phyloP scores from a whole-genome alignment of 2,113 vertebrate genomes.

The Lophura nycthemera region DNA sequence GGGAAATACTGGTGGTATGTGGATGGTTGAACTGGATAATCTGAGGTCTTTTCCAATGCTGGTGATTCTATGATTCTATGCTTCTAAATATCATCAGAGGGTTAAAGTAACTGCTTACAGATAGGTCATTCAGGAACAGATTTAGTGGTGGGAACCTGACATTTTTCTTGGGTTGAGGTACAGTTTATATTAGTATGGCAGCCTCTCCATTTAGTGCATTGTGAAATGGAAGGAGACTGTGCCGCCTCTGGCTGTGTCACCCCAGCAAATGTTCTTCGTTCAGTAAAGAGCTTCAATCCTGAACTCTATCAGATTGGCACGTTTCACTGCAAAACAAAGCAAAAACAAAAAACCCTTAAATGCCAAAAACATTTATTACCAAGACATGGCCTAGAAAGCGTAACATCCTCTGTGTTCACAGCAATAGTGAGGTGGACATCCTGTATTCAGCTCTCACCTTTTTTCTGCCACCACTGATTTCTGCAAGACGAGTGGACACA shows the following conservation, averaged over 20 bases:
- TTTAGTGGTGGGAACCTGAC: background rate
- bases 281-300: background rate
- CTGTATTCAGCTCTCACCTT: background rate
- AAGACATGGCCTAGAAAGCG: background rate
- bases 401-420: background rate
- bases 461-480: background rate
- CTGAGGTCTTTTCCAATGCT: too few species aligned
- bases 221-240: background rate
- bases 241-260: background rate
- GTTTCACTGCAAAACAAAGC: background rate
- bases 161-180: background rate
- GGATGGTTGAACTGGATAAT: too few species aligned
- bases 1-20: too few species aligned
- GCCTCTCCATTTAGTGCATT: conserved; percentile 1
- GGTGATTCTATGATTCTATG: too few species aligned
- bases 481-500: background rate
- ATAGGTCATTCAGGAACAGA: background rate
- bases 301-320: background rate
- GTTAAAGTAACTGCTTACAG: background rate
- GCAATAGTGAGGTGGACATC: background rate
- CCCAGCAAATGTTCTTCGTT: background rate
- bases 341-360: background rate
- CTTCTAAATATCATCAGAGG: background rate
- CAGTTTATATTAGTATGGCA: background rate
- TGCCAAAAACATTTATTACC: background rate